Percentiles rank a stretch among this genome's conserved stretches.
phyloP scores from a whole-genome alignment of 2,888 invertebrate species.

The Thymelicus acteon region DNA sequence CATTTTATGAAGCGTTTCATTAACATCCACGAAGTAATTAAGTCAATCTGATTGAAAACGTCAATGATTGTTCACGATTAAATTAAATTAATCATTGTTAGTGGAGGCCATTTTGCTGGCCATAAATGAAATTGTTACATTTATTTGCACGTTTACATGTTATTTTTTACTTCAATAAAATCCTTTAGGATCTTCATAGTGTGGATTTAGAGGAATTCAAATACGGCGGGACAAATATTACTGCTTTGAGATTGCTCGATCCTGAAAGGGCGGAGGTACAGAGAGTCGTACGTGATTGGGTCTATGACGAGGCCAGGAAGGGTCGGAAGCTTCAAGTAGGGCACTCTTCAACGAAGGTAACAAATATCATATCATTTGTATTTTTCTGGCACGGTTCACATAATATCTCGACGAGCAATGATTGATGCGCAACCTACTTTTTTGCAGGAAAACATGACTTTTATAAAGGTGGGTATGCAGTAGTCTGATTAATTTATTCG shows the following conservation, averaged over 20 bases:
- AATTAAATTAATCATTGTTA: background rate
- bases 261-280: constrained; percentile 92
- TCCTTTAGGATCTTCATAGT: constrained; percentile 92
- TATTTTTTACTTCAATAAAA: background rate
- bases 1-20: constrained; percentile 7
- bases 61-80: background rate
- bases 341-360: constrained; percentile 84
- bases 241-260: constrained; percentile 95
- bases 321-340: constrained; percentile 86
- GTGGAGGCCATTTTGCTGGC: background rate
- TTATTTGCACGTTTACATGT: background rate
- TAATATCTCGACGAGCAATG: constrained; percentile 23
- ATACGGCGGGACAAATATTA: constrained; percentile 97
- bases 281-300: constrained; percentile 92
- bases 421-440: constrained; percentile 38
- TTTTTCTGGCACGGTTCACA: constrained; percentile 40
- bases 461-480: constrained; percentile 86
- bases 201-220: constrained; percentile 97
- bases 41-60: constrained; percentile 10
- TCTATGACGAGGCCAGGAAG: constrained; percentile 89
- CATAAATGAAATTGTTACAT: background rate
- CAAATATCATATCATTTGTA: constrained; percentile 43
- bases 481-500: background rate
- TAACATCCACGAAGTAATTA: constrained; percentile 8
- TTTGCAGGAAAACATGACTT: constrained; percentile 88